Base-by-base conservation (phyloP, 2,113 vertebrate genomes). In the Passer montanus region DNA sequence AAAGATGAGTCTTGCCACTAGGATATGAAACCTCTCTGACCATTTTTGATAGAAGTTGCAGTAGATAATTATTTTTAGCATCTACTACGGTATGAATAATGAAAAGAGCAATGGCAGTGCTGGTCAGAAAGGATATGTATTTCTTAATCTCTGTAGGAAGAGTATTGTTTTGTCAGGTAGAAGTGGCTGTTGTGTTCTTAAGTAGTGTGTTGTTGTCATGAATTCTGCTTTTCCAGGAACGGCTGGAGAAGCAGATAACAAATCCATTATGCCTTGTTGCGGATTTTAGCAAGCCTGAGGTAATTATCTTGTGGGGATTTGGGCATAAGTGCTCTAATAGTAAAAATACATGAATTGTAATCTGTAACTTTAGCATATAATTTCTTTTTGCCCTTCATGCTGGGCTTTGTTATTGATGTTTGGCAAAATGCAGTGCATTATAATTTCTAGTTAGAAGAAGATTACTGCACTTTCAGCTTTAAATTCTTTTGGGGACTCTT, bases 201-300 rank as follows among this genome's bases (percentile, higher is more conserved):
- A 76, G 8, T 56, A 26, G 8, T 58, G 30, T 81, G 14, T n/a
- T 76, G 13, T 55, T 84, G 23, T 27, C 15, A 31, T 30, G 41
- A 84, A 30, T 67, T 95, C 59, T 60, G 1, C 86, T 89, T 67
- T 97, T 95, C 92, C 95, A 99, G 99, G 99, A 99, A 89, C 97
- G 96, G 49, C 81, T 99, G 97, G 98, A 98, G 94, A 98, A 79
- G 67, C 99, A 99, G 97, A 93, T 99, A 93, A 98, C 95, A 93
- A 98, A 99, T 72, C 99, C 99, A 67, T 97, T 96, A 64, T 98
- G 98, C 76, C 98, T 99, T 73, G 98, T 97, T 93, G 98, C 98
- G 10, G 99, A 99, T 97, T 99, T 99, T 92, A 99, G 99, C 97
- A 99, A 99, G 97, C 98, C 99, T 90, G 99, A 99, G 98, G 99